phyloP scores from a whole-genome alignment of 2,888 invertebrate genomes.

The Zhengitettix transpicula region DNA sequence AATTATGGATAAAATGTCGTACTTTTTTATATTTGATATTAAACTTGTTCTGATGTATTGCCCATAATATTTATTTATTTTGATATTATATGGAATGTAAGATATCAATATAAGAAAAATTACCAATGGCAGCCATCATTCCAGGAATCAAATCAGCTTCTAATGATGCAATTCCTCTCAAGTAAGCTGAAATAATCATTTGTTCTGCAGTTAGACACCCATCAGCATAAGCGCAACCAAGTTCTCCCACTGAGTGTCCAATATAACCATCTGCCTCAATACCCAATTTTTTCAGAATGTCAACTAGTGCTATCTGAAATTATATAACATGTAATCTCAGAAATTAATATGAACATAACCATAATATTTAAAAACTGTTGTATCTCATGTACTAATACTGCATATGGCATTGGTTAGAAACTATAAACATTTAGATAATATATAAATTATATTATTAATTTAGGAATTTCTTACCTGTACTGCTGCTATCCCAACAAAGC shows the following conservation, averaged over 20 bases:
- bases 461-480: constrained; percentile 17
- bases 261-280: constrained; percentile 57
- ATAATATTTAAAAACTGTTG: too few relatives aligned
- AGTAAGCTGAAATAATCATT: constrained; percentile 36
- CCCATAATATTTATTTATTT: not conserved
- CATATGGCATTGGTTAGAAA: too few relatives aligned
- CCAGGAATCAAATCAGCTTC: constrained; percentile 54
- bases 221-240: constrained; percentile 48
- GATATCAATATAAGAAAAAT: not conserved
- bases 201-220: constrained; percentile 40
- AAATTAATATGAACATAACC: too few relatives aligned
- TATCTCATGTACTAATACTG: too few relatives aligned
- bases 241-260: constrained; percentile 48
- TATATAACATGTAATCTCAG: too few relatives aligned
- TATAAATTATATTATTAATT: too few relatives aligned
- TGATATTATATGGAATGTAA: too few relatives aligned
- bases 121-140: constrained; percentile 81
- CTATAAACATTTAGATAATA: too few relatives aligned
- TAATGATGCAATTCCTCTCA: constrained; percentile 54
- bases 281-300: constrained; percentile 24
- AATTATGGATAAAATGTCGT: too few relatives aligned
- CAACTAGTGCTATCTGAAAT: not conserved
- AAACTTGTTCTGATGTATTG: not conserved
- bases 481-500: constrained; percentile 58
- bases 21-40: not conserved